These are phyloP conservation scores for Acronicta aceris DNA, from an alignment of 2,888 invertebrate species.

Conservation along the genomic window DNA sequence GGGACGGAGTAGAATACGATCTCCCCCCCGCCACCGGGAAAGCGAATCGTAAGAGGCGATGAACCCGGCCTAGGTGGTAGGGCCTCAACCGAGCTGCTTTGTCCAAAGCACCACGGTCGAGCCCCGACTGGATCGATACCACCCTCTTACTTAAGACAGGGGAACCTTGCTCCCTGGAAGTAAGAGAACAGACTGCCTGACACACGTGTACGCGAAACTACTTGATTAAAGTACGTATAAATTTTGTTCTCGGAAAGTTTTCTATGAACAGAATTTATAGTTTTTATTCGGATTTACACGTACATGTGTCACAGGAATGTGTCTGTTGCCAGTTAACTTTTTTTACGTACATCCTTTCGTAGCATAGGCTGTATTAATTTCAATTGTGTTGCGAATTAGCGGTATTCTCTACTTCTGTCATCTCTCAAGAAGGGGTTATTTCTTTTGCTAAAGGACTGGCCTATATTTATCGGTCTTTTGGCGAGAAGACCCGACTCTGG, in stretches of 20 bases:
- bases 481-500: conserved; percentile 7
- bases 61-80: conserved; percentile 55
- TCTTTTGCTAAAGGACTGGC: neutral
- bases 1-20: conserved; percentile 53
- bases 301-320: conserved; percentile 2
- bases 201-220: neutral
- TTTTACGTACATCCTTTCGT: conserved; percentile 23
- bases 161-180: conserved; percentile 27
- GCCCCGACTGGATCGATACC: conserved; percentile 39
- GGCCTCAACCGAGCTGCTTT: conserved; percentile 23
- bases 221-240: too few species aligned
- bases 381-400: conserved; percentile 28
- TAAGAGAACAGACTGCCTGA: conserved; percentile 25
- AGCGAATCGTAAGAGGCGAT: conserved; percentile 58
- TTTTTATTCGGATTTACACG: neutral
- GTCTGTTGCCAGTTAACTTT: conserved; percentile 29
- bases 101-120: conserved; percentile 14
- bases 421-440: conserved; percentile 5
- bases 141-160: conserved; percentile 42
- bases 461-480: conserved; percentile 10
- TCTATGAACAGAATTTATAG: neutral
- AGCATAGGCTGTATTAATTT: conserved; percentile 16
- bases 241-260: too few species aligned
- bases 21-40: conserved; percentile 50
- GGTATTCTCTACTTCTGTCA: conserved; percentile 33